Evolutionary conservation across 2,797 vertebrate species (phyloP).

Genomic region (Arnoldichthys spilopterus): DNA sequence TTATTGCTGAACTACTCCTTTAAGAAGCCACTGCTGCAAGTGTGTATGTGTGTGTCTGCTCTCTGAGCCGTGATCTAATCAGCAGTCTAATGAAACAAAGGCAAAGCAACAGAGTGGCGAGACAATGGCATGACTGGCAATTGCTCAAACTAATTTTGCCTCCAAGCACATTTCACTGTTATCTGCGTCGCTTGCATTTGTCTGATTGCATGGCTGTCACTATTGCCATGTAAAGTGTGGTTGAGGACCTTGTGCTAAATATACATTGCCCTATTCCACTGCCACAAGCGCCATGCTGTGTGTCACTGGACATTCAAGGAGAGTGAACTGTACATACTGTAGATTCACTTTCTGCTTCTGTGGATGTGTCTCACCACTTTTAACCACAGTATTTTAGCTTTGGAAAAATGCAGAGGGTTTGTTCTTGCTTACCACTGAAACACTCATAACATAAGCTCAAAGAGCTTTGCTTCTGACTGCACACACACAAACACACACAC

Average conservation of each 20-base stretch:
- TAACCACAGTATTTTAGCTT: neutral
- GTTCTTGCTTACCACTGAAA: neutral
- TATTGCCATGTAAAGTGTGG: constrained; percentile 70
- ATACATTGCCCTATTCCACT: constrained; percentile 68
- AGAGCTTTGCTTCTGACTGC: constrained; percentile 39
- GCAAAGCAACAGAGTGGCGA: neutral
- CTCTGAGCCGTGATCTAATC: constrained; percentile 32
- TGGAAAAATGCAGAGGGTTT: neutral
- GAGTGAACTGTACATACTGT: constrained; percentile 27
- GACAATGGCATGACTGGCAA: constrained; percentile 9
- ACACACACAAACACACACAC: constrained; percentile 44
- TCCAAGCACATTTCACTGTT: neutral
- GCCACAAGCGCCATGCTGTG: constrained; percentile 55
- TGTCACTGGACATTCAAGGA: constrained; percentile 67
- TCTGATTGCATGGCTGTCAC: constrained; percentile 44
- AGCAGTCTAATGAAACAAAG: constrained; percentile 26
- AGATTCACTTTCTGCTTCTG: too few relatives aligned
- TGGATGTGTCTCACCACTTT: neutral
- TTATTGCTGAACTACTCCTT: neutral
- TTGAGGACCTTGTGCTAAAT: constrained; percentile 75
- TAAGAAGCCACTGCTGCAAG: neutral
- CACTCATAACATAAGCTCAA: constrained; percentile 5
- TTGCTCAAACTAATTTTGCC: constrained; percentile 10
- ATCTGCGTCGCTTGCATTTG: constrained; percentile 36
- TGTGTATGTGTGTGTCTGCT: neutral